phyloP scores from a whole-genome alignment of 1,140 invertebrate genomes.

The Megathymus violae region DNA sequence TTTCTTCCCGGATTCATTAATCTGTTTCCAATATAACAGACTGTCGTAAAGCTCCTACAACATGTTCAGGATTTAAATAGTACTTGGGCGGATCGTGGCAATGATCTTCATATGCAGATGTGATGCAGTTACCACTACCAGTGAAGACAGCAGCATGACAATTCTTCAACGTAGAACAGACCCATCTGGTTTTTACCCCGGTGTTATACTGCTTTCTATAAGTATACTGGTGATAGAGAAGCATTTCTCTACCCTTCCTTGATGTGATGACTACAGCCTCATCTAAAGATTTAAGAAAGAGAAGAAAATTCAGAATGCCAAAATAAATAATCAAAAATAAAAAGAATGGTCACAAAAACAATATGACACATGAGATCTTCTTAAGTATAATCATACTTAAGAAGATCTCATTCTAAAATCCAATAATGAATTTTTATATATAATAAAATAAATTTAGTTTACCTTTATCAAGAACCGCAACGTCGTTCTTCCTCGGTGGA shows the following conservation, averaged over 20 bases:
- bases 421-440: no score
- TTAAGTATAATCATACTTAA: no score
- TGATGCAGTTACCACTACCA: conserved; percentile 57
- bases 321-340: no score
- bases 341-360: no score
- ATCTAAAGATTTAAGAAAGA: conserved; percentile 55
- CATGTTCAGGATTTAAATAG: conserved; percentile 62
- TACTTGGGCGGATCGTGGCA: conserved; percentile 69
- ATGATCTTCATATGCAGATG: conserved; percentile 60
- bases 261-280: conserved; percentile 69
- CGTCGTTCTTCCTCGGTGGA: conserved; percentile 30
- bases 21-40: conserved; percentile 49
- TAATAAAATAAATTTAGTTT: conserved; percentile 31
- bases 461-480: conserved; percentile 44
- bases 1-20: no score
- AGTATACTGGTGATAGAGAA: conserved; percentile 66
- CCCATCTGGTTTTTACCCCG: conserved; percentile 58
- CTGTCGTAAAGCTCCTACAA: conserved; percentile 58
- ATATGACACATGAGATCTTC: no score
- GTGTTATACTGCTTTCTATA: conserved; percentile 68
- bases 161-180: conserved; percentile 71
- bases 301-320: no score
- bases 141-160: conserved; percentile 67
- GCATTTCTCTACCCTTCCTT: conserved; percentile 70
- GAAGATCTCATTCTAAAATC: no score